Conservation (phyloP, 1,140 invertebrate species). For the Drosophila santomea region DNA sequence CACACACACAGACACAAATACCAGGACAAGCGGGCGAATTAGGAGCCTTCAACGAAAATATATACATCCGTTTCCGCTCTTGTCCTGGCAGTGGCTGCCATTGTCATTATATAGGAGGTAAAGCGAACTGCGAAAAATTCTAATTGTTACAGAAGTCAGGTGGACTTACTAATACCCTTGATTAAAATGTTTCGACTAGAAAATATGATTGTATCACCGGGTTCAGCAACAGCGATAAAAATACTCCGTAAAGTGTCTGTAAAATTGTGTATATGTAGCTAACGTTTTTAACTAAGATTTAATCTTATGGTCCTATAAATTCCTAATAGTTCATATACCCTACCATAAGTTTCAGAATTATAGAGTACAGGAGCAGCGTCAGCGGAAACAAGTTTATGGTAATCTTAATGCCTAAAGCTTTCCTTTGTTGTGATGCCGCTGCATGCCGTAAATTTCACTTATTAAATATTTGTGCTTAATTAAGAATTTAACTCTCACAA, state of each 20-base stretch:
- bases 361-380: slow-evolving; percentile 14
- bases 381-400: slow-evolving; percentile 67
- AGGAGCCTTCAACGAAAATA: slow-evolving; percentile 37
- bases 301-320: no score
- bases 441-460: slow-evolving; percentile 57
- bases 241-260: no score
- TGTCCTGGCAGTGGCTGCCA: slow-evolving; percentile 30
- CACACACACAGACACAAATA: slow-evolving; percentile 2
- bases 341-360: neutral
- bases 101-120: slow-evolving; percentile 49
- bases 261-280: no score
- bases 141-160: neutral
- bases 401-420: slow-evolving; percentile 69
- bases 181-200: no score
- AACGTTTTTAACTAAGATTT: no score
- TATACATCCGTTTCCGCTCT: slow-evolving; percentile 71
- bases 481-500: slow-evolving; percentile 63
- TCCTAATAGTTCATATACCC: neutral
- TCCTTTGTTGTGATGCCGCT: slow-evolving; percentile 55
- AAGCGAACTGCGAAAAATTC: slow-evolving; percentile 27
- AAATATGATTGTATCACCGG: no score
- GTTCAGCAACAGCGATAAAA: no score
- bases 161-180: slow-evolving; percentile 13
- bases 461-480: slow-evolving; percentile 75
- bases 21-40: slow-evolving; percentile 12